Evolutionary conservation across 2,113 vertebrate species (phyloP).

Genomic region (Ceuthmochares aereus): DNA sequence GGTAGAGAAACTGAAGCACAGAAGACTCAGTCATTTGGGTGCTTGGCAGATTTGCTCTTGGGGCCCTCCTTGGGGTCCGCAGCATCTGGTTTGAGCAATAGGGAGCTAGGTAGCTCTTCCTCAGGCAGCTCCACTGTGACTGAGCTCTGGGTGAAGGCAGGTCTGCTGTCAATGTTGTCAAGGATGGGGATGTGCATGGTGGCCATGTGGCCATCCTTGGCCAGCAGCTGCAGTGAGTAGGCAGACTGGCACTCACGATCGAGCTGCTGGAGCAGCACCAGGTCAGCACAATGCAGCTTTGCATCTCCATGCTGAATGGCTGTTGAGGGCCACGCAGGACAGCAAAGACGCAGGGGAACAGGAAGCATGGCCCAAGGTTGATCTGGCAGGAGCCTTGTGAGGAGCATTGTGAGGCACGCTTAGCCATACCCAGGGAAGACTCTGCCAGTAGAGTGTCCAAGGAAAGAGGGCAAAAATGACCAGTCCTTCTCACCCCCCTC

Average conservation of each 20-base stretch:
- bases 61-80: accelerated
- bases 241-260: slow-evolving; percentile 71
- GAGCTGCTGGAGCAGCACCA: slow-evolving; percentile 81
- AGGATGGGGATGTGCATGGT: slow-evolving; percentile 81
- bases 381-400: neutral
- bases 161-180: slow-evolving; percentile 85
- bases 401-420: neutral
- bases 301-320: slow-evolving; percentile 84
- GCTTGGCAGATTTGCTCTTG: accelerated
- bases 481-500: neutral
- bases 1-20: neutral
- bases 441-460: neutral
- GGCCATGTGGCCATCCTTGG: slow-evolving; percentile 78
- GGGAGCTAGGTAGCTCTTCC: slow-evolving; percentile 65
- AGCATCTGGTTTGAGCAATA: slow-evolving; percentile 77
- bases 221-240: slow-evolving; percentile 81
- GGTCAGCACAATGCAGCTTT: slow-evolving; percentile 78
- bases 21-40: neutral
- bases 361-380: accelerated
- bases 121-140: slow-evolving; percentile 83
- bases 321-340: slow-evolving; percentile 65
- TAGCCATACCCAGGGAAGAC: too few species aligned
- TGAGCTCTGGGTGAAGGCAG: slow-evolving; percentile 81
- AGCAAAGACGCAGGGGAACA: neutral
- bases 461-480: neutral